Conservation (phyloP, 1,140 invertebrate species). For the Conus ventricosus region DNA sequence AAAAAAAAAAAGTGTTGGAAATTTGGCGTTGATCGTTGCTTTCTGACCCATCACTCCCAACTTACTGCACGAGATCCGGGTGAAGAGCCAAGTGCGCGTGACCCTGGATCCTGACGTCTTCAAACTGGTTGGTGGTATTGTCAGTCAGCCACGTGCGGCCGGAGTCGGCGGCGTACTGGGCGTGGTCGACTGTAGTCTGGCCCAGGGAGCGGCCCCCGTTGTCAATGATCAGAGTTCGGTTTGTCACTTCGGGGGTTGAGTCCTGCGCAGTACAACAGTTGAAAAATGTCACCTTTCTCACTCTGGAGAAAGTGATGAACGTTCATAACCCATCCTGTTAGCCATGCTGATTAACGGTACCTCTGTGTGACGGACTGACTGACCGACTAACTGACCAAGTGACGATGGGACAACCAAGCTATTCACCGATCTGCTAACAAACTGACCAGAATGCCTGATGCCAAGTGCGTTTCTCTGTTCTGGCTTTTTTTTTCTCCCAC, state of each 20-base stretch:
- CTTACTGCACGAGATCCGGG: constrained; percentile 51
- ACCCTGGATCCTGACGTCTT: constrained; percentile 50
- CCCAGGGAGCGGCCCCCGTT: constrained; percentile 48
- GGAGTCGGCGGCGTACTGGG: constrained; percentile 39
- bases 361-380: no score
- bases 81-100: constrained; percentile 56
- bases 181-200: constrained; percentile 16
- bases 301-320: no score
- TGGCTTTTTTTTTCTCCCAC: no score
- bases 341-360: no score
- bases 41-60: background rate
- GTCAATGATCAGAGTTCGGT: constrained; percentile 61
- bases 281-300: no score
- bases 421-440: no score
- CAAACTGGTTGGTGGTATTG: constrained; percentile 45
- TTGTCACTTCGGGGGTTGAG: constrained; percentile 47
- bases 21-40: background rate
- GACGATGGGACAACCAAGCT: no score
- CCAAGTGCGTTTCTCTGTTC: no score
- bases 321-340: no score
- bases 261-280: constrained; percentile 40
- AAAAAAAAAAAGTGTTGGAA: background rate
- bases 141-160: constrained; percentile 53
- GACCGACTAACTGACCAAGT: no score
- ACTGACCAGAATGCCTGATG: no score